These are phyloP conservation scores for Dolichotis patagonum DNA, from an alignment of 2,113 vertebrate species.

Conservation along the genomic window DNA sequence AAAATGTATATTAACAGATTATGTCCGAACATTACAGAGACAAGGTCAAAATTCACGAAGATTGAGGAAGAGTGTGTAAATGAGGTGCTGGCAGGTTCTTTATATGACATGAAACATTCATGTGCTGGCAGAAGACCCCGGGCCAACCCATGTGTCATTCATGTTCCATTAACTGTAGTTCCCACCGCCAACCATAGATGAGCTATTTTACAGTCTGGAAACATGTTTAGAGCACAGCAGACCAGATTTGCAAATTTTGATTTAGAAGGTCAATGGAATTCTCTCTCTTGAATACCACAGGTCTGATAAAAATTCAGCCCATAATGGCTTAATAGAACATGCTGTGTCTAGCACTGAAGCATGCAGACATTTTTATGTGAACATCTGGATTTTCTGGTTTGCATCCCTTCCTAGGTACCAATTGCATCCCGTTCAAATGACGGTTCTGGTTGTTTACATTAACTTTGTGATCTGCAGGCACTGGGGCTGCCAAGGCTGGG, in stretches of 20 bases:
- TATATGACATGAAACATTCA: background rate
- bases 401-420: background rate
- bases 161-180: background rate
- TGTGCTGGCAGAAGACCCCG: background rate
- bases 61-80: background rate
- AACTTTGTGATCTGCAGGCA: background rate
- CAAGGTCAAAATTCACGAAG: background rate
- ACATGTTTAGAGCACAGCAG: background rate
- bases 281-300: background rate
- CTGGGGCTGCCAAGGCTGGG: background rate
- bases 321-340: background rate
- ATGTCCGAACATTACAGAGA: background rate
- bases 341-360: background rate
- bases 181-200: background rate
- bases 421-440: background rate
- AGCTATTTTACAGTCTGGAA: slow-evolving; percentile 15
- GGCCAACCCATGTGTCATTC: background rate
- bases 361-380: background rate
- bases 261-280: background rate
- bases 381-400: background rate
- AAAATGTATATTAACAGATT: background rate
- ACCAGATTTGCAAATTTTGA: slow-evolving; percentile 27
- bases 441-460: background rate
- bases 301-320: background rate
- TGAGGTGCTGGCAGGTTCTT: background rate